Evolutionary conservation across 2,888 invertebrate species (phyloP), one percentile per base, ranked within the genome.

Genomic region (Hyles lineata): DNA sequence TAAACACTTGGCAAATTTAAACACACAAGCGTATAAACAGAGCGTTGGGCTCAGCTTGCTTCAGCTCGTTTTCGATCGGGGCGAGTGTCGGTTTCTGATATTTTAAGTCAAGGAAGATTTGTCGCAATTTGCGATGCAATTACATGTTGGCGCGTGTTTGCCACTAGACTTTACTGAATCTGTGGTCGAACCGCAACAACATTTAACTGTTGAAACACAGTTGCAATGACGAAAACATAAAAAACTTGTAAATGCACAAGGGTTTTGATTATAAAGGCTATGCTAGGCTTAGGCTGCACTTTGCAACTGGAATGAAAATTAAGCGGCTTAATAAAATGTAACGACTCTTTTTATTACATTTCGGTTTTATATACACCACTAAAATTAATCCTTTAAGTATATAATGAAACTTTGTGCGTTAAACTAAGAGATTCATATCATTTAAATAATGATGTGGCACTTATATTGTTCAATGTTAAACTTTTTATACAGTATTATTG

Each of bases 301-400:
- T 63, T 63, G n/a, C 63, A 43, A 67, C 43, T 15, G 11, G n/a
- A 43, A 43, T 43, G 23, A n/a, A n/a, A n/a, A n/a, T n/a, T 67
- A 43, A 43, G 63, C 43, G 23, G 29, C 32, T 8, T 67, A 6
- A 62, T 50, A 21, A 25, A 60, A 50, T 21, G 9, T 72, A 23
- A 71, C 50, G 61, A 15, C 55, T 62, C 50, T 71, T 71, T 71
- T 71, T 61, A 55, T 23, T 25, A 72, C 70, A 67, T 43, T 21
- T 43, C n/a, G 63, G 63, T 50, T 67, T 67, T 67, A 67, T 67
- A 21, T 43, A 35, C n/a, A 21, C 15, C 21, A 15, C 21, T n/a
- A 35, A 43, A 43, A 32, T 19, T 1, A 19, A 32, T 29, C 35
- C 21, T 43, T 43, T 43, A 21, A 15, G 21, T 43, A 7, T 62